Evolutionary conservation across 2,797 vertebrate genomes (phyloP), one percentile per base, ranked within the genome.

Genomic region (Crenichthys baileyi): DNA sequence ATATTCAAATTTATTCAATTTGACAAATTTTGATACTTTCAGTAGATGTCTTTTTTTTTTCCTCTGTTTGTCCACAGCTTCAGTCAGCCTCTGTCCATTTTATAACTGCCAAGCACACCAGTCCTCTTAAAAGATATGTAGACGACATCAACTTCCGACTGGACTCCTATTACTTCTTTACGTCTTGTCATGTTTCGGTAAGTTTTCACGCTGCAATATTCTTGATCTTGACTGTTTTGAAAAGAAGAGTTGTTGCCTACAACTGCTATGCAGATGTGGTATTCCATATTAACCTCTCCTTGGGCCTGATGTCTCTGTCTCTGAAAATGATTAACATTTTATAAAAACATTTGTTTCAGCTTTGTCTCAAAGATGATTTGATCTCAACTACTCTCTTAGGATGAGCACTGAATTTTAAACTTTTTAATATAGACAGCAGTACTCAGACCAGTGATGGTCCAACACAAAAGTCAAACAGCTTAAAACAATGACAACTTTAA

Each of bases 71-170:
- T 79, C 60, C 72, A 4, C 76, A 96, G 95, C 88, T 96, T 60
- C 89, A 92, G 81, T 94, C 95, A 26, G 93, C 95, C 44, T 94
- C 93, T 0, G 78, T 90, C 73, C 95, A 96, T 90, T 96, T 96
- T 29, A 96, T 96, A 71, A 60, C 92, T 58, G 96, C 95, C 70
- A 94, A 95, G 85, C 95, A 96, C 87, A 94, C 85, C 5, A 87
- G 86, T 3, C 93, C 94, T 22, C 76, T 91, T 15, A 86, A 82
- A 73, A 89, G 76, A 55, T 60, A 85, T 3, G 89, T 94, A 63
- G 92, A 96, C 1, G 90, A 95, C 80, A 88, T 96, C 88, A 94
- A 84, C 89, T 95, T 96, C 83, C 89, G 91, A 48, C 90, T 96
- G 70, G 77, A 82, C 46, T 83, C 94, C 50, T 95, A 84, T 77